Percentiles rank a stretch among this genome's conserved stretches.
Conservation (phyloP, 1,140 invertebrate species). For the Zaprionus vittiger region DNA sequence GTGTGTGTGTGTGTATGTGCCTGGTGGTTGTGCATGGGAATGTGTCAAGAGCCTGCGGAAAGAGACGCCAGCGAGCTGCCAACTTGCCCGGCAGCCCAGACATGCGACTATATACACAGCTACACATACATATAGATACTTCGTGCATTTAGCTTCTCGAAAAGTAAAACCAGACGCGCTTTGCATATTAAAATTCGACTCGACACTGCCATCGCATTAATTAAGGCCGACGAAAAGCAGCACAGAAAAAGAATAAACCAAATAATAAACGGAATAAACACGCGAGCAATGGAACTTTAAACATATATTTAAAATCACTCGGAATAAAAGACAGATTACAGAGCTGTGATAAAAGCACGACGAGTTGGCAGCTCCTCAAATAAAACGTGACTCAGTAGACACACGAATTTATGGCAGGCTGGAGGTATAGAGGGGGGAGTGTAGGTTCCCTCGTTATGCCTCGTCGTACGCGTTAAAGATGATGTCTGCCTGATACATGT, state of each 20-base stretch:
- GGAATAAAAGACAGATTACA: slow-evolving; percentile 58
- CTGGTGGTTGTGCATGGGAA: slow-evolving; percentile 52
- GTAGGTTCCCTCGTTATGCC: slow-evolving; percentile 46
- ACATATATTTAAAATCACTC: slow-evolving; percentile 45
- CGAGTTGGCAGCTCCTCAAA: slow-evolving; percentile 59
- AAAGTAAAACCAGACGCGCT: slow-evolving; percentile 55
- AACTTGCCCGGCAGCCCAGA: slow-evolving; percentile 35
- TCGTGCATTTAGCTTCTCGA: slow-evolving; percentile 18
- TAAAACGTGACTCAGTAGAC: slow-evolving; percentile 69
- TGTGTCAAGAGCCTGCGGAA: slow-evolving; percentile 47
- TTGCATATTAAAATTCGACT: slow-evolving; percentile 63
- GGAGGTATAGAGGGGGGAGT: not conserved
- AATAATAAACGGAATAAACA: slow-evolving; percentile 21
- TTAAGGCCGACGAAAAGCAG: slow-evolving; percentile 61
- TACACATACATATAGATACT: not conserved
- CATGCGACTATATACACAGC: slow-evolving; percentile 5
- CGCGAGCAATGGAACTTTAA: slow-evolving; percentile 69
- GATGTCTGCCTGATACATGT: slow-evolving; percentile 64
- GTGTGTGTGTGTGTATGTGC: not conserved
- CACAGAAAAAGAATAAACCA: slow-evolving; percentile 16
- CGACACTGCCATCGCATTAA: slow-evolving; percentile 62
- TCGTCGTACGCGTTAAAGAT: slow-evolving; percentile 60
- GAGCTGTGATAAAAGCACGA: slow-evolving; percentile 51
- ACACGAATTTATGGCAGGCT: slow-evolving; percentile 8
- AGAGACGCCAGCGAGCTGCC: slow-evolving; percentile 30